These are phyloP conservation scores for Uloborus plumipes DNA, from an alignment of 2,888 invertebrate species.

Conservation along the genomic window DNA sequence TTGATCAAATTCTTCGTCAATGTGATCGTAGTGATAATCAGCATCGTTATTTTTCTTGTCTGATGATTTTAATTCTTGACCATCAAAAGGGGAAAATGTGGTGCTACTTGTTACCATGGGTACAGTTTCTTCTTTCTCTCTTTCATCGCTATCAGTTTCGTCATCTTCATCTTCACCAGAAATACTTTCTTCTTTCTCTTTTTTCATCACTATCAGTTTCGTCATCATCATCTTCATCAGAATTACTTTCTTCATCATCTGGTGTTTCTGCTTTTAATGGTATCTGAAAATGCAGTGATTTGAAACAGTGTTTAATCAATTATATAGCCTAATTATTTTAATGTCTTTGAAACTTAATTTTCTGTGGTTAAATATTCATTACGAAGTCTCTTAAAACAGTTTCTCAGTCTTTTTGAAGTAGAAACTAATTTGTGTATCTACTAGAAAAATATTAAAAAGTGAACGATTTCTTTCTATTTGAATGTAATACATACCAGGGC, in stretches of 20 bases:
- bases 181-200: neutral
- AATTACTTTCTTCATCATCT: slow-evolving; percentile 8
- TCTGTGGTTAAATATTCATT: no score
- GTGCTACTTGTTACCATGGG: no score
- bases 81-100: neutral
- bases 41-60: neutral
- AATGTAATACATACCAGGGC: no score
- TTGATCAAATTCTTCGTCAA: slow-evolving; percentile 31
- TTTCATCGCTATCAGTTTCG: slow-evolving; percentile 7
- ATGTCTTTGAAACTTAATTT: no score
- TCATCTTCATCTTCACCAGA: neutral
- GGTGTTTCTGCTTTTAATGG: slow-evolving; percentile 29
- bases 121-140: neutral
- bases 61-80: no score
- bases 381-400: no score
- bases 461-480: no score
- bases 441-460: no score
- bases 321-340: no score
- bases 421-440: no score
- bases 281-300: slow-evolving; percentile 16
- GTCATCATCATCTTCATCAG: slow-evolving; percentile 14
- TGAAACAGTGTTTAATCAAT: no score
- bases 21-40: slow-evolving; percentile 13
- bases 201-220: neutral
- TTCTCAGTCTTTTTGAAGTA: no score